Evolutionary conservation across 1,140 invertebrate genomes (phyloP).

Genomic region (Colletes gigas): DNA sequence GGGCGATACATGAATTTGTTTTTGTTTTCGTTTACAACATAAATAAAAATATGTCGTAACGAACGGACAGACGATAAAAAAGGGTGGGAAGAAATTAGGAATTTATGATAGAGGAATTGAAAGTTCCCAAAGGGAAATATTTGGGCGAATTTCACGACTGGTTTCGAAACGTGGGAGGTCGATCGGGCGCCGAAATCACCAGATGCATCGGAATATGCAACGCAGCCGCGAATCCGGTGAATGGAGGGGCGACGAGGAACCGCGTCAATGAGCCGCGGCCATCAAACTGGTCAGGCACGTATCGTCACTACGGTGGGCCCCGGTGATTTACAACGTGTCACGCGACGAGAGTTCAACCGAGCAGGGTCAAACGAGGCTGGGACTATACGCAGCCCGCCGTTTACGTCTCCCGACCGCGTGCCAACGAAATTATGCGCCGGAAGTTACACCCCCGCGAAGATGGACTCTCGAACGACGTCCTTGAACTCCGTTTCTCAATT

Average conservation of each 20-base stretch:
- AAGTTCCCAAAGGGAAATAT: not conserved
- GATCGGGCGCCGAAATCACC: slow-evolving; percentile 30
- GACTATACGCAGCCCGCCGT: slow-evolving; percentile 31
- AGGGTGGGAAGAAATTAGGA: no score
- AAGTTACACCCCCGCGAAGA: slow-evolving; percentile 16
- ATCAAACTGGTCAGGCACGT: slow-evolving; percentile 75
- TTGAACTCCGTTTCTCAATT: not conserved
- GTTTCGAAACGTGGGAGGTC: not conserved
- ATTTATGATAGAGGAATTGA: no score
- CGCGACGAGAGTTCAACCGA: slow-evolving; percentile 70
- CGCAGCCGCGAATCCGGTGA: slow-evolving; percentile 63
- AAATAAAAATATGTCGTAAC: no score
- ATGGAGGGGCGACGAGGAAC: slow-evolving; percentile 72
- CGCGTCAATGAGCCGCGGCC: slow-evolving; percentile 75
- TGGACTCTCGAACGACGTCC: not conserved
- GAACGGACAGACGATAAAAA: no score
- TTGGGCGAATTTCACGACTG: slow-evolving; percentile 14
- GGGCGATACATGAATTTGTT: no score
- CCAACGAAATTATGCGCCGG: slow-evolving; percentile 49
- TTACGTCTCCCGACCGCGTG: slow-evolving; percentile 34
- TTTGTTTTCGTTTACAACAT: no score
- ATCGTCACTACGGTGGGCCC: slow-evolving; percentile 69
- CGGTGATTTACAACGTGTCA: slow-evolving; percentile 74
- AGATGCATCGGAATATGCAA: slow-evolving; percentile 45
- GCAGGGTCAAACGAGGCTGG: slow-evolving; percentile 52